Evolutionary conservation across 1,140 invertebrate genomes (phyloP).

Genomic region (Nasonia longicornis): DNA sequence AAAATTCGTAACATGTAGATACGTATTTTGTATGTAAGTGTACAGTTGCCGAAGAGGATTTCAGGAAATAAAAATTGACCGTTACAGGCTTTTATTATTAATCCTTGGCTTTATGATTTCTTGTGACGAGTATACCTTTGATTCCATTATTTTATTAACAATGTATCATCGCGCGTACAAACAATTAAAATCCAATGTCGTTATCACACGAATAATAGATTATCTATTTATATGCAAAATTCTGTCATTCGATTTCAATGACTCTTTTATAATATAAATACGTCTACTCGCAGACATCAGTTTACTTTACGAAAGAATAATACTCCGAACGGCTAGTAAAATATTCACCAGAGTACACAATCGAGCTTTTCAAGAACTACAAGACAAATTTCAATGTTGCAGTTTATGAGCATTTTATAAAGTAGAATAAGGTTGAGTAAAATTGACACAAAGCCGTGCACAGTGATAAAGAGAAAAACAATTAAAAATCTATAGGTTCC

Average conservation of each 20-base stretch:
- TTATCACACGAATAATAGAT: no score
- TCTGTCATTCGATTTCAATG: no score
- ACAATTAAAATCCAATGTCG: no score
- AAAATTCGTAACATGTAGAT: slow-evolving; percentile 34
- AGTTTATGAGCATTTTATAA: background rate
- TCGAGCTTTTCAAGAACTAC: no score
- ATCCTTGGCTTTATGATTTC: background rate
- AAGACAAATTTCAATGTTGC: background rate
- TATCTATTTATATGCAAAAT: no score
- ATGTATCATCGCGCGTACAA: no score
- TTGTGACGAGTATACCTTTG: no score
- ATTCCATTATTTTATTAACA: no score
- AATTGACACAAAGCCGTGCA: background rate
- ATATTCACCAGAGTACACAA: background rate
- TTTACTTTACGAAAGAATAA: no score
- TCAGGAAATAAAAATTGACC: slow-evolving; percentile 34
- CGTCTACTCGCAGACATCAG: no score
- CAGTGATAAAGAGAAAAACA: background rate
- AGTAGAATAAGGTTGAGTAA: background rate
- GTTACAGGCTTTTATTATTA: slow-evolving; percentile 38
- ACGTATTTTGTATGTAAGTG: slow-evolving; percentile 45
- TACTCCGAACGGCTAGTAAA: background rate
- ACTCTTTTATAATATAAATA: no score
- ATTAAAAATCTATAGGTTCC: no score
- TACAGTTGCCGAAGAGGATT: slow-evolving; percentile 37